Evolutionary conservation across 2,888 invertebrate species (phyloP), one percentile per base, ranked within the genome.

Genomic region (Apantesis nais): DNA sequence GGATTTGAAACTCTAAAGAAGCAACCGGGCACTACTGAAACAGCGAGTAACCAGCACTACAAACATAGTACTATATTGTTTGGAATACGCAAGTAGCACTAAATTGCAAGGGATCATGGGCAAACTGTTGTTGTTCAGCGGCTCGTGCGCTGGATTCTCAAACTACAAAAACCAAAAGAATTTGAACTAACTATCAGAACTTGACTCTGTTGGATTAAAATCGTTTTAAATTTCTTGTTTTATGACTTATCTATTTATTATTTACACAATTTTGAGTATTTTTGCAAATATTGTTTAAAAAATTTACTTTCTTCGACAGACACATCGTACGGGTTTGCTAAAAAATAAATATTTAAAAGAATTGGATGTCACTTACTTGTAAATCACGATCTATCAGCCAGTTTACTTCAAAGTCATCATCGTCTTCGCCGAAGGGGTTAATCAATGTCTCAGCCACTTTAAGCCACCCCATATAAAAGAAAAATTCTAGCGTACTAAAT

Each of bases 311-410:
- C 41, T 41, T 41, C 41, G 14, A 41, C 11, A 41, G 12, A 22
- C 48, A 48, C 1, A 39, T 39, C 8, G 39, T 11, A 9, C 9
- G 22, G 9, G 8, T 39, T 48, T 48, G 19, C 8, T 22, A 22
- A 44, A 44, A 16, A 41, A 41, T n/a, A n/a, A 44, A 8, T 39
- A 39, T 8, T 22, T 48, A 8, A 48, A 22, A 48, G 22, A 48
- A 19, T 48, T 5, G n/a, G 19, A 44, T 12, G 48, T 16, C 3
- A 85, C 86, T 88, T 88, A 97, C 97, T 95, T 98, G 97, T 74
- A 98, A 94, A 93, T 98, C 98, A 83, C 99, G 96, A 90, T 99
- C 99, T 68, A 99, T 97, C 93, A 99, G 96, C 98, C 98, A 98
- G 88, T 98, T 99, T 14, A 97, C 97, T 95, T 98, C 98, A 85